Conservation (phyloP, 2,797 vertebrate species). For the Karalla daura region DNA sequence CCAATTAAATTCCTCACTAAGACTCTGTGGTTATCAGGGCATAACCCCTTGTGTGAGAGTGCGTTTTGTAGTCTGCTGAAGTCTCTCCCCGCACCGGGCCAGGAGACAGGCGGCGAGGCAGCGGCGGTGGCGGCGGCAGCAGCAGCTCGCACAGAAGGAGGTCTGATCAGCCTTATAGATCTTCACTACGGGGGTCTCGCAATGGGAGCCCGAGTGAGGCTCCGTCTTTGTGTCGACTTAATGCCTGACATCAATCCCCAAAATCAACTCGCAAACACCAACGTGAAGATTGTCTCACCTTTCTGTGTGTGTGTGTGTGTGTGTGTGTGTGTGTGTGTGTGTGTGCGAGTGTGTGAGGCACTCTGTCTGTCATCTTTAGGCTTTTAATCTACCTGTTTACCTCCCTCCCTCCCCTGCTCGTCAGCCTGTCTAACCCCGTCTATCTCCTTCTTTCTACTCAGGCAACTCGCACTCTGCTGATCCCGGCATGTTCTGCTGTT, state of each 20-base stretch:
- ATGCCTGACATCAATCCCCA: constrained; percentile 60
- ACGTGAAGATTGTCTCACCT: constrained; percentile 37
- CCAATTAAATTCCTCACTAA: constrained; percentile 74
- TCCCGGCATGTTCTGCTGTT: constrained; percentile 45
- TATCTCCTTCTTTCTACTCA: constrained; percentile 38
- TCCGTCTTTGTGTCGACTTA: constrained; percentile 38
- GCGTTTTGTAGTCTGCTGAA: constrained; percentile 63
- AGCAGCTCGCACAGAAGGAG: constrained; percentile 62
- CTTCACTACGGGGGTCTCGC: constrained; percentile 62
- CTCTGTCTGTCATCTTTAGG: constrained; percentile 34
- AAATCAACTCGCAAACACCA: constrained; percentile 56
- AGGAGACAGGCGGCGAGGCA: constrained; percentile 52
- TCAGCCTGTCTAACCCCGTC: constrained; percentile 40
- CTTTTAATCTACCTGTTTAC: constrained; percentile 61
- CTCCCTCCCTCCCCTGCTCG: background rate
- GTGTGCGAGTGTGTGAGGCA: constrained; percentile 20
- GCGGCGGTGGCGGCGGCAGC: constrained; percentile 51
- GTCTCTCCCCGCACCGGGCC: constrained; percentile 49
- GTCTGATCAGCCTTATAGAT: constrained; percentile 74
- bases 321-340: constrained; percentile 9
- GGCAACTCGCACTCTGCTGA: constrained; percentile 46
- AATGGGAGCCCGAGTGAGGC: constrained; percentile 38
- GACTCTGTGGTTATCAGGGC: constrained; percentile 70
- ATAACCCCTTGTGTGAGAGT: constrained; percentile 59
- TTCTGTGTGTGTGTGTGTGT: constrained; percentile 15